Evolutionary conservation across 2,888 invertebrate genomes (phyloP), one percentile per base, ranked within the genome.

Genomic region (Dicycla oo): DNA sequence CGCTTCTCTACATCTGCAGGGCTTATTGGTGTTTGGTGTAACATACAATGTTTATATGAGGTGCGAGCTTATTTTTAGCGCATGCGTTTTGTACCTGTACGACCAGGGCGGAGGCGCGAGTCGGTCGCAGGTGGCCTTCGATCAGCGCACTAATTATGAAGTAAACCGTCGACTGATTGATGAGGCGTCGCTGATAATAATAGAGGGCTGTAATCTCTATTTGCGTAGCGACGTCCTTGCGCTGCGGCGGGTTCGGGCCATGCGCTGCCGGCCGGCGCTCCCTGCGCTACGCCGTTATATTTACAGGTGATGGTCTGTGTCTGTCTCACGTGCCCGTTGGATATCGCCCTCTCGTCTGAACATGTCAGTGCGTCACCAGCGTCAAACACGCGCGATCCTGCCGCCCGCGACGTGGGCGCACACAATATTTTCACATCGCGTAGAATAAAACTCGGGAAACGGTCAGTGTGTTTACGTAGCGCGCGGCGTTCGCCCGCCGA

Each of bases 391-490:
- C 92, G 88, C 92, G 83, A 85, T 88, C 86, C 88, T 88, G 85
- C 83, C 89, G 87, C 82, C 87, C 86, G 86, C 78, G 73, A 89
- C 88, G 93, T 94, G 91, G 93, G 93, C 90, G 93, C 89, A 86
- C 83, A 90, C 91, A 93, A 93, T 93, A 93, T 94, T 94, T 93
- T 93, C 91, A 90, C 93, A 89, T 86, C 70, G 77, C 75, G 78
- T 74, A 91, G 92, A 91, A 92, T 92, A 91, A 93, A 93, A 91
- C 89, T 90, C 82, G 86, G 86, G 86, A 88, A 92, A 90, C 91
- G 88, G 87, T 92, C 93, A 95, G 95, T 95, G 91, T 94, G 91
- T 93, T 92, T 92, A 92, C 86, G 91, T 89, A 88, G 86, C 86
- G 90, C 90, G 93, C 82, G 87, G 88, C 90, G 92, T 85, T 81